phyloP scores from a whole-genome alignment of 2,113 vertebrate species.

The Garra rufa region DNA sequence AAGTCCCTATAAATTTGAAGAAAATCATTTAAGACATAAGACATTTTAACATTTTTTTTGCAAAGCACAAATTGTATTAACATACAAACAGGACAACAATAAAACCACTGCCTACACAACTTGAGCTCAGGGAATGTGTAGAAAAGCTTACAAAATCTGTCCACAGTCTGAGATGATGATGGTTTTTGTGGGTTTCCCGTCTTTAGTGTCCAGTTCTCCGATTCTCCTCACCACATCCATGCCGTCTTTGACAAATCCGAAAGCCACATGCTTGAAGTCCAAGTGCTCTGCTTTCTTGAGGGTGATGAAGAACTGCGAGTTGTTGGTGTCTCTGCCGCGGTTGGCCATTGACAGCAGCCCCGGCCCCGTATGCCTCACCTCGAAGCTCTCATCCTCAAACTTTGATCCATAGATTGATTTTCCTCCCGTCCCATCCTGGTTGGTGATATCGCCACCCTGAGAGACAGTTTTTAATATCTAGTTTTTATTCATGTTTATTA shows the following conservation, averaged over 20 bases:
- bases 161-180: conserved; percentile 88
- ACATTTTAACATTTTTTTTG: too few species aligned
- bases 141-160: conserved; percentile 74
- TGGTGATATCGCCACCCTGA: conserved; percentile 92
- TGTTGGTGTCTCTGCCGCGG: conserved; percentile 80
- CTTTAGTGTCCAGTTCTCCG: conserved; percentile 84
- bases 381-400: conserved; percentile 95
- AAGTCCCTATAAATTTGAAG: background rate
- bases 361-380: conserved; percentile 86
- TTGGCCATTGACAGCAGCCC: conserved; percentile 96
- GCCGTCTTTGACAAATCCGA: conserved; percentile 89
- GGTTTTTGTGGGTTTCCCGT: conserved; percentile 80
- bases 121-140: too few species aligned
- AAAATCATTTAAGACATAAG: too few species aligned
- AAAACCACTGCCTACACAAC: too few species aligned
- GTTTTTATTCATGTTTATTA: too few species aligned
- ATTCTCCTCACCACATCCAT: conserved; percentile 90
- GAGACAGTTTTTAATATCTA: too few species aligned
- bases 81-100: background rate
- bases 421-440: conserved; percentile 88
- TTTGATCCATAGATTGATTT: conserved; percentile 87
- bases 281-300: conserved; percentile 90
- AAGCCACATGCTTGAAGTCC: conserved; percentile 94
- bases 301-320: conserved; percentile 95
- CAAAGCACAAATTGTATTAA: background rate